phyloP scores from a whole-genome alignment of 2,797 vertebrate species.

The Gallinago stenura region DNA sequence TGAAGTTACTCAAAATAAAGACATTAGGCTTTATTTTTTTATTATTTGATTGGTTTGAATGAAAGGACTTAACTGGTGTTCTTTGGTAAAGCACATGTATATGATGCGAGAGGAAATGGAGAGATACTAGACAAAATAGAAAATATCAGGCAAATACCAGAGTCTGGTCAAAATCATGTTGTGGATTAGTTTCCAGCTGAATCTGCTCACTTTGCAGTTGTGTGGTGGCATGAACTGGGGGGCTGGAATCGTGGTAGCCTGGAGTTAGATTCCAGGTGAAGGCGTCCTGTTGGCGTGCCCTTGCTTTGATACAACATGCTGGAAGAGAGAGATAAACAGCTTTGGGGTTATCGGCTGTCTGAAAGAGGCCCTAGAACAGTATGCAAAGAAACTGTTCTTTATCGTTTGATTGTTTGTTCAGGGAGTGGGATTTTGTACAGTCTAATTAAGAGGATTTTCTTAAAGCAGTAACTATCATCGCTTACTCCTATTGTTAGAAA shows the following conservation, averaged over 20 bases:
- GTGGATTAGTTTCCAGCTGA: neutral
- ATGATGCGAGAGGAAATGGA: neutral
- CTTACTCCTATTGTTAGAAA: neutral
- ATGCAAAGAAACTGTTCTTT: neutral
- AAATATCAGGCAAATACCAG: neutral
- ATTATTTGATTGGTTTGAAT: neutral
- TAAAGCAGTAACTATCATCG: neutral
- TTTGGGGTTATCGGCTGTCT: neutral
- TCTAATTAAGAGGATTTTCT: neutral
- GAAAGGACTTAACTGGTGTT: neutral
- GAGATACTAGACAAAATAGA: neutral
- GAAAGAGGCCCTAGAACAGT: neutral
- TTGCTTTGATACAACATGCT: fast-evolving
- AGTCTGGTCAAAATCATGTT: fast-evolving
- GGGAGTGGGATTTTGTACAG: neutral
- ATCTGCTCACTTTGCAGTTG: neutral
- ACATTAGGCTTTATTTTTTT: neutral
- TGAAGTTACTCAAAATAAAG: neutral
- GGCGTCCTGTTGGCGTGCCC: neutral
- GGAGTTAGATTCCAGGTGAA: neutral
- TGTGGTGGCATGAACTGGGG: neutral
- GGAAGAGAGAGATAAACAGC: neutral
- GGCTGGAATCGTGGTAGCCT: neutral
- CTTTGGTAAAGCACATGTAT: no score
- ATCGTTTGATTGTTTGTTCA: neutral